A percentile compares a stretch with the other conserved stretches of the same genome.
Evolutionary conservation across 2,113 vertebrate genomes (phyloP).

Genomic region (Onychostoma macrolepis): DNA sequence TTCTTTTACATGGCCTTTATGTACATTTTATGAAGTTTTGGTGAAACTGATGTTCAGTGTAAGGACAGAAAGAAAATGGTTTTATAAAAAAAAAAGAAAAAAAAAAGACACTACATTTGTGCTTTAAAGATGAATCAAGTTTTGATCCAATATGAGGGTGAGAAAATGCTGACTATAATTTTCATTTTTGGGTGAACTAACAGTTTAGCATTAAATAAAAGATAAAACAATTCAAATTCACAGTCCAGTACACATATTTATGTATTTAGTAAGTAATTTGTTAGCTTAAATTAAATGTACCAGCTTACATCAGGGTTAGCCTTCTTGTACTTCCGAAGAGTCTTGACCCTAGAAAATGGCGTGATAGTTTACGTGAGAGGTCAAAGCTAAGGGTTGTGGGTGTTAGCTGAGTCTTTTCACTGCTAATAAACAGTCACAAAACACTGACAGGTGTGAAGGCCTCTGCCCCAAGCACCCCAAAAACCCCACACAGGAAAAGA

Average conservation of each 20-base stretch:
- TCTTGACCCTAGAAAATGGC: conserved; percentile 8
- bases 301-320: neutral
- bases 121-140: neutral
- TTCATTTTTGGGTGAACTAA: neutral
- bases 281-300: neutral
- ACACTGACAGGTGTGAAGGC: conserved; percentile 72
- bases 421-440: conserved; percentile 58
- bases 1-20: too few species aligned
- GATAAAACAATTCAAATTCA: neutral
- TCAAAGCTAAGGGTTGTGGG: conserved; percentile 34
- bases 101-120: neutral
- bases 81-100: neutral
- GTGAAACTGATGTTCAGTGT: neutral
- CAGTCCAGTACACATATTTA: neutral
- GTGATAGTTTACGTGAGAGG: conserved; percentile 36
- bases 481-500: conserved; percentile 53
- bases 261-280: neutral
- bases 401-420: conserved; percentile 51
- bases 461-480: conserved; percentile 42
- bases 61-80: neutral
- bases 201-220: neutral
- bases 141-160: neutral
- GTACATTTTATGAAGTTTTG: neutral
- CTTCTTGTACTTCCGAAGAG: neutral
- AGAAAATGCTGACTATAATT: neutral